Conservation (phyloP, 2,113 vertebrate species). For the Setophaga coronata region DNA sequence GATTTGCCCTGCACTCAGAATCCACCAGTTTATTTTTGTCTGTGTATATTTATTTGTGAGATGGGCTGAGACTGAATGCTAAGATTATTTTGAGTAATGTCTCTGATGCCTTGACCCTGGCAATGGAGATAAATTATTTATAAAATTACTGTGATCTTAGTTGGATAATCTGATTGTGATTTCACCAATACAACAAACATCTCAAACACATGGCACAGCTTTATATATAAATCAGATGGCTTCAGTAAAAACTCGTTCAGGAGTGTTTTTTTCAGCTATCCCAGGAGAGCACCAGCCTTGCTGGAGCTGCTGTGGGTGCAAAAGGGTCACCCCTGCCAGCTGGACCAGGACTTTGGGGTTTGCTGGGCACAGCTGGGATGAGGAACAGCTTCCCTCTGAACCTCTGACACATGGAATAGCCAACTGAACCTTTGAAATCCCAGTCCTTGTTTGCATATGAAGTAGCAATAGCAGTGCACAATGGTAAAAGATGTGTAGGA, state of each 20-base stretch:
- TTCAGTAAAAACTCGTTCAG: not conserved
- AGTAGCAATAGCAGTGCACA: not conserved
- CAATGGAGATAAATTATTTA: not conserved
- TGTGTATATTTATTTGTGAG: not conserved
- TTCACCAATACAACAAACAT: not conserved
- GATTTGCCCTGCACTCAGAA: not conserved
- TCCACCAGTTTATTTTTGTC: not conserved
- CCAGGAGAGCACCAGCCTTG: not conserved
- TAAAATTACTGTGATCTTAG: not conserved
- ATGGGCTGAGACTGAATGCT: not conserved
- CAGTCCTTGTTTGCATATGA: not conserved
- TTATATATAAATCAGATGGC: not conserved
- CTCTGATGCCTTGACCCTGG: not conserved
- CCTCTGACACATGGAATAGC: not conserved
- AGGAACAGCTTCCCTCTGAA: not conserved
- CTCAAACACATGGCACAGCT: not conserved
- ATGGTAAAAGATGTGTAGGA: not conserved
- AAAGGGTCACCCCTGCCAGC: not conserved
- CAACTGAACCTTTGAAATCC: not conserved
- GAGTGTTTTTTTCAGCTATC: not conserved
- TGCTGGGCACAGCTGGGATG: not conserved
- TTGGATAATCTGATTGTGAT: not conserved
- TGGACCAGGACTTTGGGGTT: not conserved
- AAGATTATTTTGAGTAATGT: not conserved
- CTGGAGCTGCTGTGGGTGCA: rapidly evolving